These are phyloP conservation scores for Dallia pectoralis DNA, from an alignment of 2,797 vertebrate genomes.

Conservation along the genomic window DNA sequence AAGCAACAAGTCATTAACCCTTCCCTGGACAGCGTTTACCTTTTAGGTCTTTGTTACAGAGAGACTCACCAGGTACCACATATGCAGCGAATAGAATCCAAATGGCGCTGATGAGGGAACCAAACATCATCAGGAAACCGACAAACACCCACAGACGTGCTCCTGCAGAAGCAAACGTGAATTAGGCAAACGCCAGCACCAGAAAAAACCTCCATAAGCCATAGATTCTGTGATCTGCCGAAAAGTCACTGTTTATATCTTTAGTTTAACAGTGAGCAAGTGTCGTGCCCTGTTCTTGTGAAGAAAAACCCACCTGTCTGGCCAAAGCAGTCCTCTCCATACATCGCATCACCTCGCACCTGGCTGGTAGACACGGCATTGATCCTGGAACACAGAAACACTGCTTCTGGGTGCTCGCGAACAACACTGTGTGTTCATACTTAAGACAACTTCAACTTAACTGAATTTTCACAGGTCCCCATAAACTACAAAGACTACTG, in stretches of 20 bases:
- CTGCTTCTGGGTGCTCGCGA: background rate
- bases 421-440: background rate
- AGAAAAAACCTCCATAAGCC: too few relatives aligned
- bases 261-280: too few relatives aligned
- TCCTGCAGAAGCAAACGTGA: slow-evolving; percentile 63
- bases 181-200: too few relatives aligned
- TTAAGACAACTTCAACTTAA: too few relatives aligned
- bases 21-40: background rate
- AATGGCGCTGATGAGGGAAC: slow-evolving; percentile 88
- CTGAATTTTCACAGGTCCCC: too few relatives aligned
- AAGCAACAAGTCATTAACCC: background rate
- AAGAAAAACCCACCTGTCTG: slow-evolving; percentile 76
- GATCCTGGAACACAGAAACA: slow-evolving; percentile 73
- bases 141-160: slow-evolving; percentile 90
- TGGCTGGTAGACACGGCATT: slow-evolving; percentile 93
- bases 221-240: too few relatives aligned
- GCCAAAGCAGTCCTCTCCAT: slow-evolving; percentile 87
- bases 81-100: slow-evolving; percentile 89
- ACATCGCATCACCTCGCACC: slow-evolving; percentile 87
- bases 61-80: slow-evolving; percentile 84
- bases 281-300: too few relatives aligned
- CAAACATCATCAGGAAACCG: slow-evolving; percentile 93
- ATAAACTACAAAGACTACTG: too few relatives aligned
- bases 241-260: too few relatives aligned
- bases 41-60: background rate